Evolutionary conservation across 2,797 vertebrate genomes (phyloP).

Genomic region (Eulemur albifrons): DNA sequence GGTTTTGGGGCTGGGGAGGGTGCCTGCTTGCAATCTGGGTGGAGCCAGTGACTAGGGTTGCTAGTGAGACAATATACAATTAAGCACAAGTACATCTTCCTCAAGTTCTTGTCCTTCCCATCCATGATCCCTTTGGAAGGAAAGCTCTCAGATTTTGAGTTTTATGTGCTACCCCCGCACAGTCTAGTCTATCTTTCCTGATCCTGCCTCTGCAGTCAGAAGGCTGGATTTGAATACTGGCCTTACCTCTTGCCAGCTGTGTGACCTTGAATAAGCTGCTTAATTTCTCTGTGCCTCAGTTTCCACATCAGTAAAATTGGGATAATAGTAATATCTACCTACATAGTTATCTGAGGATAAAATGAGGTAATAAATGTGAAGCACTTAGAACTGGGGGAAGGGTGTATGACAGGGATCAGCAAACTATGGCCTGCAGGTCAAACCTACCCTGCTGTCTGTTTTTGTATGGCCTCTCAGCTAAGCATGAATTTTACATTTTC

Average conservation of each 20-base stretch:
- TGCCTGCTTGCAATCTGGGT: neutral
- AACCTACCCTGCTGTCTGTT: neutral
- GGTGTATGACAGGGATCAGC: neutral
- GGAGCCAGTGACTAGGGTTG: neutral
- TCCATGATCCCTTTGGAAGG: neutral
- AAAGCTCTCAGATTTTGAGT: neutral
- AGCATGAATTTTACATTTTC: neutral
- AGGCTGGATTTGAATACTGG: neutral
- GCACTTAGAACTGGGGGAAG: neutral
- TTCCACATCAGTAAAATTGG: neutral
- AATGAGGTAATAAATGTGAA: neutral
- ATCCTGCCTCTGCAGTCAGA: neutral
- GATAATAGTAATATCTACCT: neutral
- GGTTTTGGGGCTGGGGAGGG: neutral
- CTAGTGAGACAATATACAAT: neutral
- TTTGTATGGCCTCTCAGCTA: neutral
- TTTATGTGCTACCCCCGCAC: neutral
- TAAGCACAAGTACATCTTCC: neutral
- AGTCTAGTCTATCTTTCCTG: neutral
- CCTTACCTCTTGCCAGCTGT: neutral
- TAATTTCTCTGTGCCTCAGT: neutral
- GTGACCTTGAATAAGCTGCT: neutral
- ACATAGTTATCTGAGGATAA: neutral
- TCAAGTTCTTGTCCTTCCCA: neutral
- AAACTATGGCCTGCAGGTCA: neutral